phyloP scores from a whole-genome alignment of 2,888 invertebrate genomes.

The Sclerodermus sp. region DNA sequence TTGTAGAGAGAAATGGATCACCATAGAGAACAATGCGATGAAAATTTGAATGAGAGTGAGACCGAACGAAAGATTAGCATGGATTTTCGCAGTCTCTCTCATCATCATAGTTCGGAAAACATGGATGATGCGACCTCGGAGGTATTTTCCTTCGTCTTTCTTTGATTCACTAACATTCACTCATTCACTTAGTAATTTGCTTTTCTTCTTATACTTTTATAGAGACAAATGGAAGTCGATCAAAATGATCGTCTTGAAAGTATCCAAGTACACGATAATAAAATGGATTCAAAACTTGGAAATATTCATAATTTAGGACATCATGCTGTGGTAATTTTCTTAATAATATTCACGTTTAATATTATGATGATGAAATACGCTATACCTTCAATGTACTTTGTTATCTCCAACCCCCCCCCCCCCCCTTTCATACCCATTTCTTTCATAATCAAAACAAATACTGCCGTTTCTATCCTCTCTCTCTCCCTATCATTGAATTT shows the following conservation, averaged over 20 bases:
- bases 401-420: too few species aligned
- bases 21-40: slow-evolving; percentile 42
- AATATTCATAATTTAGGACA: slow-evolving; percentile 47
- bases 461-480: too few species aligned
- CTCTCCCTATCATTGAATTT: too few species aligned
- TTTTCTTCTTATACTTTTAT: slow-evolving; percentile 6
- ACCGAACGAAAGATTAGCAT: slow-evolving; percentile 40
- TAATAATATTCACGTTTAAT: background rate
- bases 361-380: background rate
- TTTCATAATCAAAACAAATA: too few species aligned
- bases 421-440: too few species aligned
- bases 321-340: slow-evolving; percentile 45
- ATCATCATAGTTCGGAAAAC: slow-evolving; percentile 38
- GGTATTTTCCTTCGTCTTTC: too few species aligned
- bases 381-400: background rate
- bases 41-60: slow-evolving; percentile 41
- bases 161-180: too few species aligned
- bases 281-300: slow-evolving; percentile 44
- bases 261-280: slow-evolving; percentile 49
- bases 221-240: slow-evolving; percentile 43
- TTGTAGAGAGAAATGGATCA: slow-evolving; percentile 46
- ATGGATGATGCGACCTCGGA: slow-evolving; percentile 37
- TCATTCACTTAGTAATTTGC: background rate
- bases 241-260: slow-evolving; percentile 43
- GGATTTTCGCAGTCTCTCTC: slow-evolving; percentile 43